Conservation (phyloP, 1,140 invertebrate genomes). For the Pseudachorutes palmiensis region DNA sequence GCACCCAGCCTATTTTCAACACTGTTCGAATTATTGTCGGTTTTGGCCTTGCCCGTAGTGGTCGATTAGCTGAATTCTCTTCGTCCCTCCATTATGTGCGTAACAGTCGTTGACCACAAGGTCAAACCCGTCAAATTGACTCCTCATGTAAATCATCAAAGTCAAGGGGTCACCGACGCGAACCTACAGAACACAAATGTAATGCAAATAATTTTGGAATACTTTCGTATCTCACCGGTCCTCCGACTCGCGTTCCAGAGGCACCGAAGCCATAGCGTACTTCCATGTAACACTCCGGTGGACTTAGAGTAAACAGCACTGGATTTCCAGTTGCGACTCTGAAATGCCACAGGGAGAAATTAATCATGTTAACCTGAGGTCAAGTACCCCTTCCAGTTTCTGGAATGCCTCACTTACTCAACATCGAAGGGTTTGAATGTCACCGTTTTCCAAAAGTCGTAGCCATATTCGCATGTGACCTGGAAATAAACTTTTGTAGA, state of each 20-base stretch:
- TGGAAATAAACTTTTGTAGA: no score
- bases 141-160: conserved; percentile 82
- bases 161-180: conserved; percentile 72
- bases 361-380: background rate
- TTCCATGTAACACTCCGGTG: conserved; percentile 92
- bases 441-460: conserved; percentile 93
- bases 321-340: conserved; percentile 87
- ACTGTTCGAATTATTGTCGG: background rate
- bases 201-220: background rate
- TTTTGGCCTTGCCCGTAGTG: conserved; percentile 65
- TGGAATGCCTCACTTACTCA: conserved; percentile 60
- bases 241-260: conserved; percentile 68
- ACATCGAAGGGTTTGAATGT: conserved; percentile 90
- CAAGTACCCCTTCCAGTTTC: background rate
- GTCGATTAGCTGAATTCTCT: conserved; percentile 83
- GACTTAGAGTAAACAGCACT: conserved; percentile 84
- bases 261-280: conserved; percentile 66
- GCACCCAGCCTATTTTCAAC: background rate
- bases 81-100: conserved; percentile 85
- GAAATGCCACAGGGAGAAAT: conserved; percentile 31
- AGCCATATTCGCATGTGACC: conserved; percentile 94
- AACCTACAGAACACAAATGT: background rate
- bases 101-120: conserved; percentile 93
- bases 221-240: conserved; percentile 61
- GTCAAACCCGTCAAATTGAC: conserved; percentile 73